phyloP scores from a whole-genome alignment of 1,140 invertebrate genomes.

The Araneus ventricosus region DNA sequence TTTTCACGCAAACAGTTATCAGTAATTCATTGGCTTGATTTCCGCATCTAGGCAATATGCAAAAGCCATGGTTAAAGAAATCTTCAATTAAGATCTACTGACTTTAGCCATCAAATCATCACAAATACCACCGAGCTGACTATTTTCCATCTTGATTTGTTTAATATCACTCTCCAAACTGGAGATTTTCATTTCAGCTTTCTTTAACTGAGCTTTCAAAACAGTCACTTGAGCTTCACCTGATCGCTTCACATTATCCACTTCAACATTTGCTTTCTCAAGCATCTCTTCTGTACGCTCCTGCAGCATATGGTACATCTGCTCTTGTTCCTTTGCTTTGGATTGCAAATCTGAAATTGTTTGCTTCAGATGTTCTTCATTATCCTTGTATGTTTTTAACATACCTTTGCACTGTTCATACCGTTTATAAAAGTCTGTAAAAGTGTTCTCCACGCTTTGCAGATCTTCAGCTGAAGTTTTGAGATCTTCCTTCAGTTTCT shows the following conservation, averaged over 20 bases:
- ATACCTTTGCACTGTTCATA: conserved; percentile 70
- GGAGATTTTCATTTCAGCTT: conserved; percentile 86
- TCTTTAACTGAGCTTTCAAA: conserved; percentile 88
- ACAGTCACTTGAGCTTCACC: conserved; percentile 86
- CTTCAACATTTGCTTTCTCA: conserved; percentile 86
- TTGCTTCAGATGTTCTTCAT: conserved; percentile 84
- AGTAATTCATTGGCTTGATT: no score
- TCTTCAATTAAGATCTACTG: conserved; percentile 33
- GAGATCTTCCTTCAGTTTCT: conserved; percentile 53
- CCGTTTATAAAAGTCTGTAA: conserved; percentile 70
- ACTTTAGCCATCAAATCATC: conserved; percentile 73
- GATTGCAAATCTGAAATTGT: conserved; percentile 83
- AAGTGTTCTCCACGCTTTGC: conserved; percentile 62
- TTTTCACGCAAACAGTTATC: no score
- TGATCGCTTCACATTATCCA: conserved; percentile 84
- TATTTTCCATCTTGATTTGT: conserved; percentile 79
- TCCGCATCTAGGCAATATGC: no score
- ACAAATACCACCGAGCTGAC: conserved; percentile 62
- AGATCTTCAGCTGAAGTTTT: conserved; percentile 55
- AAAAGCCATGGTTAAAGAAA: no score
- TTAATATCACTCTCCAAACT: conserved; percentile 84
- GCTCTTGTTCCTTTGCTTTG: conserved; percentile 83
- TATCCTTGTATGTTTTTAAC: conserved; percentile 78
- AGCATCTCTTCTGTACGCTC: conserved; percentile 84
- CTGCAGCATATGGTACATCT: conserved; percentile 83